Conservation (phyloP, 2,888 invertebrate species). For the Siphlonurus alternatus region DNA sequence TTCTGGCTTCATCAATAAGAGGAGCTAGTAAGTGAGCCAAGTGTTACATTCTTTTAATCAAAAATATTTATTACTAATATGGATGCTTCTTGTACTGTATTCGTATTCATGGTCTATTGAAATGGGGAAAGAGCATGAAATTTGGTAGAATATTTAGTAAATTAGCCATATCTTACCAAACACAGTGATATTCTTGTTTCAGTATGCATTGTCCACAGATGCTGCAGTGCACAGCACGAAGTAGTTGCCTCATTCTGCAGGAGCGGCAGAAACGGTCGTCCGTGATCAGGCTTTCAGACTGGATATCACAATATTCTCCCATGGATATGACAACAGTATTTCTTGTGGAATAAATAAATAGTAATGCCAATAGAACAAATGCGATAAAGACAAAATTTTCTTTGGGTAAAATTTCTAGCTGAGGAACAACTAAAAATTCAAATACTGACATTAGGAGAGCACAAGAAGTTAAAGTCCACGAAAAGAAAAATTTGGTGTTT, state of each 20-base stretch:
- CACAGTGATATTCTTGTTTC: slow-evolving; percentile 62
- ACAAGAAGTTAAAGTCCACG: slow-evolving; percentile 55
- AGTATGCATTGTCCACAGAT: slow-evolving; percentile 68
- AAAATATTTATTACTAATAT: not conserved
- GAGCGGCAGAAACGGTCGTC: slow-evolving; percentile 34
- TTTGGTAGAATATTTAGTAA: not conserved
- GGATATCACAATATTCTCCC: slow-evolving; percentile 18
- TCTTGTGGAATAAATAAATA: slow-evolving; percentile 26
- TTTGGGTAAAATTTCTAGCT: slow-evolving; percentile 48
- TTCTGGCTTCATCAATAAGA: too few relatives aligned
- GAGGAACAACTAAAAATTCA: slow-evolving; percentile 48
- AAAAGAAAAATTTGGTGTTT: slow-evolving; percentile 54
- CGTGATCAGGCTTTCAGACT: slow-evolving; percentile 21
- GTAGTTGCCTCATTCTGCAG: slow-evolving; percentile 41
- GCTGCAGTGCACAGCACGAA: slow-evolving; percentile 63
- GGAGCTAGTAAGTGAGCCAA: too few relatives aligned
- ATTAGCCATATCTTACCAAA: slow-evolving; percentile 38
- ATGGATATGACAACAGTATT: not conserved
- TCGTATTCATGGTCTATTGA: too few relatives aligned
- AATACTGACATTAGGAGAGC: slow-evolving; percentile 48
- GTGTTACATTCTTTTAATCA: too few relatives aligned
- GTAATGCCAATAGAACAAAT: slow-evolving; percentile 29
- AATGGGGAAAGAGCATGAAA: not conserved
- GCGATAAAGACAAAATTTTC: slow-evolving; percentile 41
- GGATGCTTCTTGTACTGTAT: too few relatives aligned